Base-by-base conservation (phyloP, 2,888 invertebrate genomes). In the Xylota segnis region DNA sequence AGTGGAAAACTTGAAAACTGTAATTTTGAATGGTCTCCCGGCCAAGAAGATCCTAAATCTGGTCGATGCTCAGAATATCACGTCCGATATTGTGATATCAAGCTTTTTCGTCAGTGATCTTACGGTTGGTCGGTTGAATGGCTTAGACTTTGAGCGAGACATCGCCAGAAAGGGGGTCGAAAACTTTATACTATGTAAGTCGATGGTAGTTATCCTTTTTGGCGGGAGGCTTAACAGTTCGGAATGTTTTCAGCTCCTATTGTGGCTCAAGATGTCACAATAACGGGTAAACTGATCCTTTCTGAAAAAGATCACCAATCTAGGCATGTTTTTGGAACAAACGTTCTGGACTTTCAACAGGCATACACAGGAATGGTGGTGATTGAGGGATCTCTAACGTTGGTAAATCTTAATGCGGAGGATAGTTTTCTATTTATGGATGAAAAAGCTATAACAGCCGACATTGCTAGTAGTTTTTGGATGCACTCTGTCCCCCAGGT, bases 91-190 rank as follows among this genome's bases (percentile, higher is more conserved):
- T 10, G 74, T 87, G 4, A 89, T 91, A 87, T 89, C 90, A 3
- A 88, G 89, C 4, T 89, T 91, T 77, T 89, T 88, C 54, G 88
- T 87, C 0, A 74, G 87, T 9, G 87, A 89, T 27, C 43, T 91
- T 59, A 88, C 89, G 5, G 90, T 89, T 0, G 84, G 87, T 5
- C 76, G 61, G 0, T 82, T 91, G 0, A 91, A 91, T 84, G 90
- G 89, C 0, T 78, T 92, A 4, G 87, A 90, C 76, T 90, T 91
- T 87, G 89, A 87, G 32, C 75, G 89, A 3, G 91, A 92, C 32
- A 87, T 91, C n/a, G 91, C 91, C 0, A 89, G 89, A 18, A 89
- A 89, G 27, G 90, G 89, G 2, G 45, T 58, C n/a, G 83, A 90
- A 7, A 88, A 88, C 12, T 58, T 89, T 23, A 89, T 91, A 3